Conservation (phyloP, 2,797 vertebrate species). For the Enteromius anoplus region DNA sequence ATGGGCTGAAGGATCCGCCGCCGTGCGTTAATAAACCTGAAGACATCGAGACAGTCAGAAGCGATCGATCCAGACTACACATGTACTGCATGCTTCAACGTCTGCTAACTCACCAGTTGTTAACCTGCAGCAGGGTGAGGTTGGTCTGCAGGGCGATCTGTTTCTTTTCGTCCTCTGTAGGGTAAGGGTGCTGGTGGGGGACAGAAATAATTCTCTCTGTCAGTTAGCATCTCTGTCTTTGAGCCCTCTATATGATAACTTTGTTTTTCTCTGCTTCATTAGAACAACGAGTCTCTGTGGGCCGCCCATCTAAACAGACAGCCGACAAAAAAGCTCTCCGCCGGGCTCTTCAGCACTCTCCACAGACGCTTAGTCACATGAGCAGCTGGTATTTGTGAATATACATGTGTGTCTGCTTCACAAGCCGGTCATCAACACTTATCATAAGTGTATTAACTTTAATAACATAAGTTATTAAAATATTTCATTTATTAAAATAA, state of each 20-base stretch:
- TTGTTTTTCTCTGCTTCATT: conserved; percentile 6
- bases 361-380: conserved; percentile 50
- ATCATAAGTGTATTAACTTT: too few relatives aligned
- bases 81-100: not conserved
- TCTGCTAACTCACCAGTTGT: conserved; percentile 81
- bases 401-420: conserved; percentile 44
- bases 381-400: conserved; percentile 26
- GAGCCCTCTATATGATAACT: not conserved
- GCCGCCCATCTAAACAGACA: not conserved
- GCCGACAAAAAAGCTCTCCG: conserved; percentile 39
- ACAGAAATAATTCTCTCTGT: conserved; percentile 5
- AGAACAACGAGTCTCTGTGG: conserved; percentile 49
- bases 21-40: conserved; percentile 89
- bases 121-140: conserved; percentile 86
- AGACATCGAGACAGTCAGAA: conserved; percentile 21
- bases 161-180: conserved; percentile 88
- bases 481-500: too few relatives aligned
- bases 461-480: too few relatives aligned
- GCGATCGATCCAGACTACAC: not conserved
- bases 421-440: conserved; percentile 42
- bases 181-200: conserved; percentile 81
- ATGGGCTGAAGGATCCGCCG: conserved; percentile 89
- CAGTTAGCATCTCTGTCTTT: not conserved
- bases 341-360: conserved; percentile 18
- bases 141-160: conserved; percentile 88